Base-by-base conservation (phyloP, 2,797 vertebrate species). In the Poecilia picta region DNA sequence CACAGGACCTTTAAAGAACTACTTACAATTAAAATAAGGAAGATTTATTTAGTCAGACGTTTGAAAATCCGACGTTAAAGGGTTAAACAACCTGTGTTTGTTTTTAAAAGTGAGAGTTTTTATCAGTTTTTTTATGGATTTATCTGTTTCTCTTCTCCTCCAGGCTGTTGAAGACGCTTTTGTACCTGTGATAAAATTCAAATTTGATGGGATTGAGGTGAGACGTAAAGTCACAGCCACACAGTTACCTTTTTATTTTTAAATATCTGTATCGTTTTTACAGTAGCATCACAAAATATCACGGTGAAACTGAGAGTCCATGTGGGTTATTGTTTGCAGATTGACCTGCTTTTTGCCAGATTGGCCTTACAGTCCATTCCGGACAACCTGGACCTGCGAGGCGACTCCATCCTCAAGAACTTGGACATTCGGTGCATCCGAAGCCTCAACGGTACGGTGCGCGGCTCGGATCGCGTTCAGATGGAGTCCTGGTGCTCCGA, bases 111-210 rank as follows among this genome's bases (percentile, higher is more conserved):
- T 74, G 10, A 31, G 39, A 12, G 13, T 3, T 16, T 74, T 59
- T 43, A 3, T 43, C 31, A 6, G 23, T 16, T 72, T 15, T 43
- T 18, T 8, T 5, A 12, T 46, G 5, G 28, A 31, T 39, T 13
- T 49, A 1, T 47, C 4, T 3, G 31, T 7, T 33, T 81, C 74
- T 70, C 55, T 57, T 45, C 55, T 16, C 8, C 49, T 86, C 68
- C 87, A 99, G 98, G 98, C 98, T 91, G 97, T 99, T 25, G 98
- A 99, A 90, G 98, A 99, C 91, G 98, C 98, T 0, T 99, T 98
- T 93, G 98, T 99, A 79, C 98, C 98, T 1, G 98, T 99, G 92
- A 96, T 99, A 87, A 99, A 99, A 91, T 98, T 99, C 94, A 97
- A 98, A 91, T 99, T 98, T 96, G 96, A 98, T 86, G 97, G 97